Percentiles rank a stretch among this genome's conserved stretches.
These are phyloP conservation scores for Lepisosteus oculatus DNA, from an alignment of 2,113 vertebrate species.

Conservation along the genomic window DNA sequence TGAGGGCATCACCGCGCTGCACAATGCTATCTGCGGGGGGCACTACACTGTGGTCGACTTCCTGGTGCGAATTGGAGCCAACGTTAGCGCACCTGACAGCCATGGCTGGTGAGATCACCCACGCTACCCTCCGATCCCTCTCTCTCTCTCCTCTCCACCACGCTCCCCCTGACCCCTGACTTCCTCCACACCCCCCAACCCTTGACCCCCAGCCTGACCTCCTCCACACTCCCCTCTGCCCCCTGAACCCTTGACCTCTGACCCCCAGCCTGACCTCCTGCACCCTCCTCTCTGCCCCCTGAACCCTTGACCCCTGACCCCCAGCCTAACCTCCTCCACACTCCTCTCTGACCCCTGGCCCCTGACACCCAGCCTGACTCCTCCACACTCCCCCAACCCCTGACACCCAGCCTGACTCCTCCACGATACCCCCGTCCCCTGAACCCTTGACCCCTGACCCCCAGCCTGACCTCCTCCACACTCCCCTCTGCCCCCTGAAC, in stretches of 20 bases:
- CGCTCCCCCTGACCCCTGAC: background rate
- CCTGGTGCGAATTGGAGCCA: slow-evolving; percentile 77
- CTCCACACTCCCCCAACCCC: background rate
- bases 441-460: too few relatives aligned
- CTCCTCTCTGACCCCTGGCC: background rate
- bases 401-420: background rate
- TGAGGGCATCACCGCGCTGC: slow-evolving; percentile 88
- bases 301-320: background rate
- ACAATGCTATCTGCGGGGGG: slow-evolving; percentile 87
- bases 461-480: background rate
- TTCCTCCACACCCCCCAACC: too few relatives aligned
- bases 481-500: too few relatives aligned
- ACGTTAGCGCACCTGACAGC: slow-evolving; percentile 84
- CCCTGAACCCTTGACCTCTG: too few relatives aligned
- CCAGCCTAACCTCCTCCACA: background rate
- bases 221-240: too few relatives aligned
- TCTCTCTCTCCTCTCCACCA: background rate
- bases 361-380: background rate
- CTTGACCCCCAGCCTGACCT: background rate
- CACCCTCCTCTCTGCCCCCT: too few relatives aligned
- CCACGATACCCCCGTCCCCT: too few relatives aligned
- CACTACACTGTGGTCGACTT: slow-evolving; percentile 80
- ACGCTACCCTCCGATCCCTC: background rate
- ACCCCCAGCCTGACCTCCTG: background rate
- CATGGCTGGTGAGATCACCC: slow-evolving; percentile 78